Evolutionary conservation across 2,113 vertebrate species (phyloP).

Genomic region (Cephalopterus ornatus): DNA sequence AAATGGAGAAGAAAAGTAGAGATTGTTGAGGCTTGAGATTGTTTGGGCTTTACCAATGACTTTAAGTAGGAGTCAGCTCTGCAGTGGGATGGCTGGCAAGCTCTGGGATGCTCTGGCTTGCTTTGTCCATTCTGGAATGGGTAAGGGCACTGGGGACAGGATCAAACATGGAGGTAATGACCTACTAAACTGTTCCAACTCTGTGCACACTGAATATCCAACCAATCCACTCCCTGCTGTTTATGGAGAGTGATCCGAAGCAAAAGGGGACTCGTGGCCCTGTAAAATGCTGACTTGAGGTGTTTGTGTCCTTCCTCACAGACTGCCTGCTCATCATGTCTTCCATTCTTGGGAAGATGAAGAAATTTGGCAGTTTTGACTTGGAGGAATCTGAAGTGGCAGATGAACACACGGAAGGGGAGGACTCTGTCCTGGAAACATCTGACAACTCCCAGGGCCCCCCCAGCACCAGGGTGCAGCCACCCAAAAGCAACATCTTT

Average conservation of each 20-base stretch:
- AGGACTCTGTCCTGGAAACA: slow-evolving; percentile 68
- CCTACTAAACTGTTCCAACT: background rate
- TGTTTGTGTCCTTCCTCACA: slow-evolving; percentile 15
- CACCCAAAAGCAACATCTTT: slow-evolving; percentile 68
- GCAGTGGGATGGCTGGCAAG: background rate
- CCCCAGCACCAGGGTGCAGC: background rate
- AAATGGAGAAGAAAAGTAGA: background rate
- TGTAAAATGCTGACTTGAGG: background rate
- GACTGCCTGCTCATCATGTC: slow-evolving; percentile 39
- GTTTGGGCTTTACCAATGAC: background rate
- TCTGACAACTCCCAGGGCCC: slow-evolving; percentile 67
- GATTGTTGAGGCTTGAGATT: background rate
- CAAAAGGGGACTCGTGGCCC: background rate
- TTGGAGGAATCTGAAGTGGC: slow-evolving; percentile 59
- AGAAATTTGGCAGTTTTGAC: slow-evolving; percentile 75
- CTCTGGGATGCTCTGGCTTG: background rate
- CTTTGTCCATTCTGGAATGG: background rate
- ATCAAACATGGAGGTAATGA: background rate
- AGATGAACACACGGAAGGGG: slow-evolving; percentile 60
- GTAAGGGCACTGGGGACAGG: background rate
- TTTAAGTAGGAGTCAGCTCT: background rate
- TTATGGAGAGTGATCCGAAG: background rate
- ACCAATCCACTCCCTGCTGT: background rate
- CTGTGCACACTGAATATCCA: background rate
- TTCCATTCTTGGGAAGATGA: slow-evolving; percentile 76